These are phyloP conservation scores for Hydraecia micacea DNA, from an alignment of 2,888 invertebrate species.

Conservation along the genomic window DNA sequence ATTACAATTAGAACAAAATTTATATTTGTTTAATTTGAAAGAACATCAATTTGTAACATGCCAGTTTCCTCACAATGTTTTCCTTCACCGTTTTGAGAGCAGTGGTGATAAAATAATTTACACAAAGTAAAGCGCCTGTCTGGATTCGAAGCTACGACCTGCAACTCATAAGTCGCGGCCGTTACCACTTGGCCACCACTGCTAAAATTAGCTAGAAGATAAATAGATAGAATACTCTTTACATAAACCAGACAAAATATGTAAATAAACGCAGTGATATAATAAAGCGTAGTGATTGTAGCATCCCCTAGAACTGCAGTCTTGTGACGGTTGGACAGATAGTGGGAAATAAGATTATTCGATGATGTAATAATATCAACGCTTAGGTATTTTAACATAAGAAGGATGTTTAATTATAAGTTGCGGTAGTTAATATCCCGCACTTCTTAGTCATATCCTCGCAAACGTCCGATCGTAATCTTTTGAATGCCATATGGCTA, in stretches of 20 bases:
- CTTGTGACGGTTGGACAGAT: neutral
- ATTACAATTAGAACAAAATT: too few relatives aligned
- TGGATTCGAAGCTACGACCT: too few relatives aligned
- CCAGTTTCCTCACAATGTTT: too few relatives aligned
- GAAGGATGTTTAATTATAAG: conserved; percentile 32
- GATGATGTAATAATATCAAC: conserved; percentile 7
- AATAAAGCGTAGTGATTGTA: neutral
- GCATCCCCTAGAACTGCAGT: neutral
- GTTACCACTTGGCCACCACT: too few relatives aligned
- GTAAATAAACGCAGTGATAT: neutral
- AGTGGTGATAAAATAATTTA: too few relatives aligned
- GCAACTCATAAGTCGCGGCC: too few relatives aligned
- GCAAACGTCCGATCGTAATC: conserved; percentile 1
- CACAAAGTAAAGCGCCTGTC: too few relatives aligned
- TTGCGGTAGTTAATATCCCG: conserved; percentile 45
- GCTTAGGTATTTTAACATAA: neutral
- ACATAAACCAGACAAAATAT: neutral
- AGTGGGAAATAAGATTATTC: neutral
- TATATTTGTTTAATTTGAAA: too few relatives aligned
- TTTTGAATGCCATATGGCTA: neutral
- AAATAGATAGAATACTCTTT: neutral
- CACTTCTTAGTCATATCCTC: conserved; percentile 54
- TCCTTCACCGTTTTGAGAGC: too few relatives aligned
- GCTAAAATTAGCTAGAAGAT: neutral
- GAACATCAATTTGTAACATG: too few relatives aligned